Evolutionary conservation across 1,140 invertebrate species (phyloP).

Genomic region (Harpegnathos saltator): DNA sequence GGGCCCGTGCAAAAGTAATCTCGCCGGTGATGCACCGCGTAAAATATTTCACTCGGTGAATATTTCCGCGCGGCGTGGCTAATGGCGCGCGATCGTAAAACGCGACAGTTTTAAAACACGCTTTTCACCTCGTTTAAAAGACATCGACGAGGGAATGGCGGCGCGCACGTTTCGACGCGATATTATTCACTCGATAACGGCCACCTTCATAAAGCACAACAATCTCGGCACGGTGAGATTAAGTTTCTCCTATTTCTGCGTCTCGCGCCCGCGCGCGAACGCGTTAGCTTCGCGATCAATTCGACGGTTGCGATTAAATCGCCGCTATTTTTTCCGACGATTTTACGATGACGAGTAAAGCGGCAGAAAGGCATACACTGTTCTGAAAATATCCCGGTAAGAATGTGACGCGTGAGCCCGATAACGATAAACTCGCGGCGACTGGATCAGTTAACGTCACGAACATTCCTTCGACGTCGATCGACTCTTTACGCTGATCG

Average conservation of each 20-base stretch:
- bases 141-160: slow-evolving; percentile 3
- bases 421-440: too few species aligned
- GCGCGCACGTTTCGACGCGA: slow-evolving; percentile 21
- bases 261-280: slow-evolving; percentile 6
- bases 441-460: too few species aligned
- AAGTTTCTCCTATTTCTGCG: neutral
- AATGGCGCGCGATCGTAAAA: slow-evolving; percentile 48
- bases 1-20: slow-evolving; percentile 14
- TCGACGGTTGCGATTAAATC: too few species aligned
- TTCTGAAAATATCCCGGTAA: neutral
- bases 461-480: too few species aligned
- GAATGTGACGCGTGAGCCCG: too few species aligned
- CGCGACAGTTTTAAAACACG: slow-evolving; percentile 51
- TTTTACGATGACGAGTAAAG: neutral
- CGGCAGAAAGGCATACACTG: neutral
- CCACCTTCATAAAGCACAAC: slow-evolving; percentile 24
- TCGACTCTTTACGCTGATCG: too few species aligned
- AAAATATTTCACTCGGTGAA: slow-evolving; percentile 34
- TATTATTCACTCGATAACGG: slow-evolving; percentile 50
- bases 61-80: slow-evolving; percentile 20
- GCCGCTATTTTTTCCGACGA: neutral
- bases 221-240: slow-evolving; percentile 22
- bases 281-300: slow-evolving; percentile 7
- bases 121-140: slow-evolving; percentile 57
- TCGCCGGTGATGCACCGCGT: slow-evolving; percentile 35